Evolutionary conservation across 2,797 vertebrate genomes (phyloP), one percentile per base, ranked within the genome.

Genomic region (Enoplosus armatus): DNA sequence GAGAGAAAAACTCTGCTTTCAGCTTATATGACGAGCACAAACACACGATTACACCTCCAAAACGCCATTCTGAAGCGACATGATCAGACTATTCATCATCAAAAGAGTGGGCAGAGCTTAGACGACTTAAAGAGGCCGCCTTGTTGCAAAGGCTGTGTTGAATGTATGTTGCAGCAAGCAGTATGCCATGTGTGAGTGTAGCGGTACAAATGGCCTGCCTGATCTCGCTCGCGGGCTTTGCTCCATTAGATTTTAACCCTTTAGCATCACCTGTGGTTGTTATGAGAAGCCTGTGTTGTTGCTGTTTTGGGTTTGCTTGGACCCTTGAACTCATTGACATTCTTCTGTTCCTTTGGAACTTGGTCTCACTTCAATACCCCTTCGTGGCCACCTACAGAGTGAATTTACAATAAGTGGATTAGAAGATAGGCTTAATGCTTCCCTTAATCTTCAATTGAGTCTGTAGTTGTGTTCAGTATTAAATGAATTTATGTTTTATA

Each of bases 241-340:
- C 48, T 56, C 50, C 24, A 45, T 51, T 56, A 8, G 5, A 35
- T 39, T 26, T 74, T 15, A 39, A 72, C 35, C 35, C 48, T 35
- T 60, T 14, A 43, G 53, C 29, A 67, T 41, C 39, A 33, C 56
- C 50, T 16, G 58, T 22, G 27, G n/a, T 62, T 39, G 45, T n/a
- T 43, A 51, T 47, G 20, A 27, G 78, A 58, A 59, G 63, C 27
- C 39, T 37, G 47, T 7, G 16, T 67, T 73, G 66, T 67, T 69
- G 55, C 59, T 85, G 72, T 80, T 76, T 78, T 65, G 48, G 71
- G 50, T 75, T 83, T 70, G 53, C 54, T 60, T 47, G 37, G 54
- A 78, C 70, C 66, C 72, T 66, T 76, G 53, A 83, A 80, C 62
- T 80, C 43, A 73, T 8, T 58, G 39, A 79, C 58, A 53, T 82